Evolutionary conservation across 2,113 vertebrate species (phyloP).

Genomic region (Poeciliopsis turrubarensis): DNA sequence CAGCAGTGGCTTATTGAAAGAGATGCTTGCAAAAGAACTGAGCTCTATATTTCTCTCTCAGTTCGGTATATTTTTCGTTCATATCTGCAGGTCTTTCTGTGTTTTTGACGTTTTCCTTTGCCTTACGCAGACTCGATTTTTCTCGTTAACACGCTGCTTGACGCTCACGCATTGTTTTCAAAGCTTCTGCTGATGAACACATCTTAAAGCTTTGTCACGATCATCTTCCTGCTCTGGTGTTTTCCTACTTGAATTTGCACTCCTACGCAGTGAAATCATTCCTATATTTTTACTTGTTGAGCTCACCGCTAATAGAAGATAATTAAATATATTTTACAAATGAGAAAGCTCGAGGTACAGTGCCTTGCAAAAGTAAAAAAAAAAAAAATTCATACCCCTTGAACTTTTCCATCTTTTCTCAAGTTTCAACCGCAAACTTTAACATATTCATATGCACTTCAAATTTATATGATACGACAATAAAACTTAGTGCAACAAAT

Average conservation of each 20-base stretch:
- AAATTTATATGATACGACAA: neutral
- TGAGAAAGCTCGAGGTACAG: neutral
- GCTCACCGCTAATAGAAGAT: slow-evolving; percentile 22
- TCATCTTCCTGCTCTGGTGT: slow-evolving; percentile 47
- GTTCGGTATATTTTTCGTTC: neutral
- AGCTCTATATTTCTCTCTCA: slow-evolving; percentile 28
- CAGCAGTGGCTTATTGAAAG: slow-evolving; percentile 53
- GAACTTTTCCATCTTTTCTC: neutral
- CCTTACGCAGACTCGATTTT: slow-evolving; percentile 58
- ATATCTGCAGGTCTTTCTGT: slow-evolving; percentile 24
- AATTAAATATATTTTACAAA: slow-evolving; percentile 23
- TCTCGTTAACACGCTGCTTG: slow-evolving; percentile 67
- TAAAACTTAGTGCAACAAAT: neutral
- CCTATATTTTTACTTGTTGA: slow-evolving; percentile 32
- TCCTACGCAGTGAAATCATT: slow-evolving; percentile 42
- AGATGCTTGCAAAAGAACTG: slow-evolving; percentile 46
- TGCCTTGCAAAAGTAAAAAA: neutral
- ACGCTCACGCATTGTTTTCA: slow-evolving; percentile 43
- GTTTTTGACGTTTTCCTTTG: slow-evolving; percentile 55
- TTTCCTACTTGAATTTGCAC: slow-evolving; percentile 64
- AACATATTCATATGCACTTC: neutral
- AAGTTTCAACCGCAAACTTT: neutral
- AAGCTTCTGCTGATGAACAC: slow-evolving; percentile 38
- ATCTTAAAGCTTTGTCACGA: slow-evolving; percentile 45
- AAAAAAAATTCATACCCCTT: neutral